Evolutionary conservation across 2,888 invertebrate genomes (phyloP).

Genomic region (Argyra leucocephala): DNA sequence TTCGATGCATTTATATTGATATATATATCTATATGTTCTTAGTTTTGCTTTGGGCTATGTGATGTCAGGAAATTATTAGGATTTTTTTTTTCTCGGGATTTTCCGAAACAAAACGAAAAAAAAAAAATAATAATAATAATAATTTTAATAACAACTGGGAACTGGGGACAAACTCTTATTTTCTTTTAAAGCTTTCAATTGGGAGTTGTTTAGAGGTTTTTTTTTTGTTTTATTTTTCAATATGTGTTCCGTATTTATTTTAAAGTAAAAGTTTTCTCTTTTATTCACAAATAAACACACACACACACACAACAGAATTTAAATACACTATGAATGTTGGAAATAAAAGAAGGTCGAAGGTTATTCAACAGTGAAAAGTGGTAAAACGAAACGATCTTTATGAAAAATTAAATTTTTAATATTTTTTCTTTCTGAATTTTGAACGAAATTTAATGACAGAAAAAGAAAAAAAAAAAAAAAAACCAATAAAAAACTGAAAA

Average conservation of each 20-base stretch:
- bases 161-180: background rate
- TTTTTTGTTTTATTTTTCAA: background rate
- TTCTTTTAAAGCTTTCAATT: background rate
- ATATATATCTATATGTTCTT: background rate
- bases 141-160: conserved; percentile 4
- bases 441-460: background rate
- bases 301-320: background rate
- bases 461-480: background rate
- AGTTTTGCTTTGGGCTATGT: background rate
- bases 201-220: conserved; percentile 1
- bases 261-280: background rate
- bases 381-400: background rate
- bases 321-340: background rate
- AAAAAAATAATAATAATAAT: background rate
- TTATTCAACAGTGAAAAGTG: background rate
- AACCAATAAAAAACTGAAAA: too few relatives aligned
- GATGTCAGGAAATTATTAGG: background rate
- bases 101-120: background rate
- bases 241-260: too few relatives aligned
- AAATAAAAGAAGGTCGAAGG: background rate
- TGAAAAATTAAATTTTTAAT: conserved; percentile 4
- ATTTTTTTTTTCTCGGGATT: background rate
- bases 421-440: background rate
- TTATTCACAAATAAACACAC: background rate
- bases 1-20: background rate